Evolutionary conservation across 2,797 vertebrate species (phyloP).

Genomic region (Lacerta bilineata): DNA sequence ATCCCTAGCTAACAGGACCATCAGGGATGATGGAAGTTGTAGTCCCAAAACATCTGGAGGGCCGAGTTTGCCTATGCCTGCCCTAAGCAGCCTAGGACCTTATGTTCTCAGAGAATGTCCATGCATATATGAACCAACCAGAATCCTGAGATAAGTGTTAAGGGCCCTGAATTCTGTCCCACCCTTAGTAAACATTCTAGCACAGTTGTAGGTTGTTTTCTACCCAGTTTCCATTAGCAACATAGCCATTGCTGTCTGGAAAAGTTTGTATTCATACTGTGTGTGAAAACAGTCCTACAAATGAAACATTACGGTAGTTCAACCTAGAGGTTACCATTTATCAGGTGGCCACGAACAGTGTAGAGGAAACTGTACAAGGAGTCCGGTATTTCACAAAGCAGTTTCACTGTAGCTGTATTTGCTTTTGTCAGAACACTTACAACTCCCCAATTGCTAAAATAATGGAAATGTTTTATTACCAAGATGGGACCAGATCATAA

Average conservation of each 20-base stretch:
- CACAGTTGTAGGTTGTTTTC: neutral
- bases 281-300: neutral
- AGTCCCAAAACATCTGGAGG: too few relatives aligned
- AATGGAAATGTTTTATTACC: neutral
- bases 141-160: neutral
- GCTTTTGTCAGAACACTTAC: neutral
- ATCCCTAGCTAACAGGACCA: too few relatives aligned
- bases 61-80: too few relatives aligned
- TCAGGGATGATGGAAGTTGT: too few relatives aligned
- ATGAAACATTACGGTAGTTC: neutral
- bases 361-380: neutral
- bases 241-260: neutral
- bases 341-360: neutral
- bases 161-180: neutral
- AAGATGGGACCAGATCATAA: neutral
- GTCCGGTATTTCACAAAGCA: neutral
- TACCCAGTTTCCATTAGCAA: slow-evolving; percentile 1
- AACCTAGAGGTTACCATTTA: neutral
- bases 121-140: neutral
- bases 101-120: neutral
- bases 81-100: neutral
- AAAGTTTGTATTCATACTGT: neutral
- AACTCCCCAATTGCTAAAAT: neutral
- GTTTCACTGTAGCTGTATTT: too few relatives aligned
- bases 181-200: neutral